Evolutionary conservation across 1,140 invertebrate species (phyloP).

Genomic region (Cydia amplana): DNA sequence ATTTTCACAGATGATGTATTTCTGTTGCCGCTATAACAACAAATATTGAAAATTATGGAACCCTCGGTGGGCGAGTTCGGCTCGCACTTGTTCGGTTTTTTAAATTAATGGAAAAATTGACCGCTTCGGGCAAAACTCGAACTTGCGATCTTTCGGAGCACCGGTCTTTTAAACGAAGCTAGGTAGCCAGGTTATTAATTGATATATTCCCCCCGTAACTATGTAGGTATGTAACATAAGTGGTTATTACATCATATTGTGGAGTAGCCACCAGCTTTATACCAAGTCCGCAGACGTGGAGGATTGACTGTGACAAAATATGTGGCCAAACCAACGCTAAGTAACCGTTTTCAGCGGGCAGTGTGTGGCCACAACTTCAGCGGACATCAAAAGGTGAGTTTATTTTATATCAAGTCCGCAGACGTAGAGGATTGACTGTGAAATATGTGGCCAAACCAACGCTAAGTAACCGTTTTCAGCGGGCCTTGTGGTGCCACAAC

Average conservation of each 20-base stretch:
- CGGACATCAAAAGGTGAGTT: neutral
- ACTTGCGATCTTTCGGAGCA: too few relatives aligned
- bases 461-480: conserved; percentile 50
- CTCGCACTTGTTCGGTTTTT: too few relatives aligned
- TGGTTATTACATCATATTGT: neutral
- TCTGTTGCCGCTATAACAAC: too few relatives aligned
- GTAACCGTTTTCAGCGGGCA: conserved; percentile 48
- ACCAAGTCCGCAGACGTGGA: conserved; percentile 33
- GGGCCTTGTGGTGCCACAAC: conserved; percentile 40
- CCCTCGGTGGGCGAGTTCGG: too few relatives aligned
- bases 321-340: conserved; percentile 56
- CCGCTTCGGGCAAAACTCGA: too few relatives aligned
- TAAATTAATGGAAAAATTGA: too few relatives aligned
- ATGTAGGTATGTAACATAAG: neutral
- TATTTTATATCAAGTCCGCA: conserved; percentile 23
- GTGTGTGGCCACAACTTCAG: conserved; percentile 35
- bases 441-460: conserved; percentile 58
- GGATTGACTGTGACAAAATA: conserved; percentile 66
- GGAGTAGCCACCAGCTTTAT: conserved; percentile 15
- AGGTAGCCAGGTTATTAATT: too few relatives aligned
- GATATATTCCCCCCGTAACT: too few relatives aligned
- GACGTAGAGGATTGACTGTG: conserved; percentile 58
- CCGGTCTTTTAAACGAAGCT: too few relatives aligned
- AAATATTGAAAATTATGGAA: too few relatives aligned
- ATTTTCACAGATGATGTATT: too few relatives aligned